phyloP scores from a whole-genome alignment of 2,797 vertebrate species.

The Loriculus beryllinus region DNA sequence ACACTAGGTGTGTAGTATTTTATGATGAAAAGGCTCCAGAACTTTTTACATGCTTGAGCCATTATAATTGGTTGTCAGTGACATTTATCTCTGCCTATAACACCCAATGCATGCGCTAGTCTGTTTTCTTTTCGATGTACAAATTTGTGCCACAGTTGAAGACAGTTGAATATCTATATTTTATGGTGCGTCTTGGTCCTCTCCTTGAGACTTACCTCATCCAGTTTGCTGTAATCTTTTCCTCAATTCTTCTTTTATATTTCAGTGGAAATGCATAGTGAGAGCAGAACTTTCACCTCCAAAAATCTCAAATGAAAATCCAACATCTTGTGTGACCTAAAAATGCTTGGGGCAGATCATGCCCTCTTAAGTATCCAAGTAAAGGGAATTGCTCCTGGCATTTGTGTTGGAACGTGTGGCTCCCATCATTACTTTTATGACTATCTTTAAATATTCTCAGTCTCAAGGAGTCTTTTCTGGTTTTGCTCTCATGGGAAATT shows the following conservation, averaged over 20 bases:
- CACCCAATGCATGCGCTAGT: constrained; percentile 7
- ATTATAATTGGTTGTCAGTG: constrained; percentile 13
- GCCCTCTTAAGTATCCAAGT: neutral
- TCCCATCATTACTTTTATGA: neutral
- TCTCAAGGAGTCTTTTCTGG: neutral
- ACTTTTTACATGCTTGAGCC: neutral
- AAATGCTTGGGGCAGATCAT: neutral
- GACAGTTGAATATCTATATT: neutral
- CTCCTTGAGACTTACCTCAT: neutral
- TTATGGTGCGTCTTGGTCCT: neutral
- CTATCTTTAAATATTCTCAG: neutral
- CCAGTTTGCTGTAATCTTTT: neutral
- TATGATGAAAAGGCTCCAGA: constrained; percentile 45
- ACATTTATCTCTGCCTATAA: constrained; percentile 9
- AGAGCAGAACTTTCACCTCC: neutral
- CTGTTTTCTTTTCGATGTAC: constrained; percentile 8
- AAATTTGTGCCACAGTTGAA: neutral
- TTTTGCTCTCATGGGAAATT: neutral
- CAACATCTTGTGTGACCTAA: neutral
- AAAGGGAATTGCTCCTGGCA: neutral
- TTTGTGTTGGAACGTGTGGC: neutral
- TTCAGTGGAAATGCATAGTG: neutral
- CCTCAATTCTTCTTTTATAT: neutral
- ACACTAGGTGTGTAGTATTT: constrained; percentile 62
- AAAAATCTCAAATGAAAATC: neutral